Evolutionary conservation across 1,140 invertebrate genomes (phyloP), one percentile per base, ranked within the genome.

Genomic region (Heliconius eleuchia): DNA sequence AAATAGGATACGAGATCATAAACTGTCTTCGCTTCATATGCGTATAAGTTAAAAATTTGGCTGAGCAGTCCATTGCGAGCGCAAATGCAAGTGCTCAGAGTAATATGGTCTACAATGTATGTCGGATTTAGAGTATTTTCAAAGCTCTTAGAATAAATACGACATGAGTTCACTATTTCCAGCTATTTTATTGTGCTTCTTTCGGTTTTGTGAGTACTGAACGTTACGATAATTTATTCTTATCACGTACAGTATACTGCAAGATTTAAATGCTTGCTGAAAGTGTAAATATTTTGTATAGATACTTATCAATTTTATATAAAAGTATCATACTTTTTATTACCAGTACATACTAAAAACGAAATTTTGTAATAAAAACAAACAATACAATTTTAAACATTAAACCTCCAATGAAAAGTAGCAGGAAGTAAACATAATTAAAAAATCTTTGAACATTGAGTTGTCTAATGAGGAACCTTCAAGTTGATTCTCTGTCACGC

Each of bases 21-120:
- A 91, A 92, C 84, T 88, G 86, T 88, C 87, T 89, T 90, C 88
- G 85, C 86, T 88, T 89, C 91, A 85, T 89, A 90, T 84, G 86
- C 84, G 80, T 80, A 88, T 90, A 91, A 91, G 85, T 92, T 89
- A 92, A 91, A 92, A 91, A 92, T 91, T 91, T 91, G 90, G 89
- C 89, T 87, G 84, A 82, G 80, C 30, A 85, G 78, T 85, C 86
- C 78, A 87, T 84, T 85, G 80, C 82, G 80, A 79, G 84, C 83
- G 87, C 83, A 87, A 89, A 89, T 86, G 83, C 86, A 86, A 86
- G 80, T 84, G 85, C 85, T 80, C 84, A 42, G 70, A 87, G 85
- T 89, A 88, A 88, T 88, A 88, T 90, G 86, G 86, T 86, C 86
- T 83, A 84, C 84, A 88, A 86, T 87, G 83, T 89, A 86, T 80